These are phyloP conservation scores for Lasioglossum malachurum DNA, from an alignment of 2,888 invertebrate species.

Conservation along the genomic window DNA sequence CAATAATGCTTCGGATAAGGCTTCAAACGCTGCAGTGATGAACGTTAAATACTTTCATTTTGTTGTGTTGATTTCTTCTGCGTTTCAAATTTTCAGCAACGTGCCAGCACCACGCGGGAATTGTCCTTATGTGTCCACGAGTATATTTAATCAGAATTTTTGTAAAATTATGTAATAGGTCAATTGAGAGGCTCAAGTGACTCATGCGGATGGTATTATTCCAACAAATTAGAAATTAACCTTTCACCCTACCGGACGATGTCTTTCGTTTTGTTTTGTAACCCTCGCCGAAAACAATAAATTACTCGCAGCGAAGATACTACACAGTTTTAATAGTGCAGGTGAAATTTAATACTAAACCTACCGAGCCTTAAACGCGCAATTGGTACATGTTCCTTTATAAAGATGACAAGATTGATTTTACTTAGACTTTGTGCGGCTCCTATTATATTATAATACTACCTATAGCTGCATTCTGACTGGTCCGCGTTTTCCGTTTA, in stretches of 20 bases:
- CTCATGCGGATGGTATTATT: slow-evolving; percentile 20
- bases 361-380: no score
- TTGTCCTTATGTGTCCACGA: no score
- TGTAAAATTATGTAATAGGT: slow-evolving; percentile 11
- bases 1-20: slow-evolving; percentile 13
- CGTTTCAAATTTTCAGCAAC: not conserved
- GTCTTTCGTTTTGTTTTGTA: not conserved
- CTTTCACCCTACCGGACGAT: not conserved
- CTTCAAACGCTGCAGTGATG: not conserved
- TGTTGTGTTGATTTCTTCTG: not conserved
- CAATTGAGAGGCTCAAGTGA: not conserved
- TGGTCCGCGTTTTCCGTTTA: no score
- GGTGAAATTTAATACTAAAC: not conserved
- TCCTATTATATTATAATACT: no score
- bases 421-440: no score
- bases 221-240: slow-evolving; percentile 15
- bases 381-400: no score
- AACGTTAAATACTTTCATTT: slow-evolving; percentile 17
- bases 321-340: not conserved
- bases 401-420: no score
- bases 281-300: not conserved
- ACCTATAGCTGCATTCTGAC: no score
- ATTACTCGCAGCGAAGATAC: not conserved
- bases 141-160: not conserved
- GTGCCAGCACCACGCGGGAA: not conserved